These are phyloP conservation scores for Pogonus chalceus DNA, from an alignment of 1,140 invertebrate species.

Conservation along the genomic window DNA sequence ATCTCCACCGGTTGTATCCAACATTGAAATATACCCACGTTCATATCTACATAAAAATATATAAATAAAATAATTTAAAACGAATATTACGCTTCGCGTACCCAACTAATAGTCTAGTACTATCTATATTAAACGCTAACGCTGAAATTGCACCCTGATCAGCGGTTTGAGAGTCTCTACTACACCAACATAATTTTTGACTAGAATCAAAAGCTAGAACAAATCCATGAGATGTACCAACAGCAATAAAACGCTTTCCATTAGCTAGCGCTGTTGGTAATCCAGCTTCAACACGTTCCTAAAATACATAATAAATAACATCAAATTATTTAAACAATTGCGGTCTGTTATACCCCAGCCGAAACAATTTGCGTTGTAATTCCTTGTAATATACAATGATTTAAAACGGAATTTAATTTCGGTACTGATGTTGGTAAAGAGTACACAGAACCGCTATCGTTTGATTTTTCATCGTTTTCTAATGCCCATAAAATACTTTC, in stretches of 20 bases:
- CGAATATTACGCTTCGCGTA: conserved; percentile 34
- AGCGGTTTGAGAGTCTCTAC: conserved; percentile 52
- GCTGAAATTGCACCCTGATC: conserved; percentile 76
- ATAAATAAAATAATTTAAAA: conserved; percentile 12
- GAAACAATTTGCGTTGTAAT: conserved; percentile 78
- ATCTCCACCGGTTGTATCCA: conserved; percentile 66
- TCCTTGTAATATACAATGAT: conserved; percentile 72
- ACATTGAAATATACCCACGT: conserved; percentile 75
- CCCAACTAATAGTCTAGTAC: conserved; percentile 74
- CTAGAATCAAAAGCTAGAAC: conserved; percentile 80
- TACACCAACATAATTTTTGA: conserved; percentile 79
- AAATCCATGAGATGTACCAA: conserved; percentile 89
- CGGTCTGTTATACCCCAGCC: conserved; percentile 51
- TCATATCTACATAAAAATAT: conserved; percentile 44
- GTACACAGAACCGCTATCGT: conserved; percentile 43
- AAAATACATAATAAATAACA: conserved; percentile 23
- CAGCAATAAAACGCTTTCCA: conserved; percentile 66
- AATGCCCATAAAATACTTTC: conserved; percentile 77
- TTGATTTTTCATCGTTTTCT: conserved; percentile 47
- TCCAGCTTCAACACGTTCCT: conserved; percentile 84
- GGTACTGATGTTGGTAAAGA: conserved; percentile 38
- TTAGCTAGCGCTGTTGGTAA: conserved; percentile 73
- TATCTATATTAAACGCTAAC: conserved; percentile 79
- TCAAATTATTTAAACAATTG: not conserved
- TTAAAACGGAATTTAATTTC: conserved; percentile 56